Evolutionary conservation across 1,140 invertebrate genomes (phyloP).

Genomic region (Euborellia annulipes): DNA sequence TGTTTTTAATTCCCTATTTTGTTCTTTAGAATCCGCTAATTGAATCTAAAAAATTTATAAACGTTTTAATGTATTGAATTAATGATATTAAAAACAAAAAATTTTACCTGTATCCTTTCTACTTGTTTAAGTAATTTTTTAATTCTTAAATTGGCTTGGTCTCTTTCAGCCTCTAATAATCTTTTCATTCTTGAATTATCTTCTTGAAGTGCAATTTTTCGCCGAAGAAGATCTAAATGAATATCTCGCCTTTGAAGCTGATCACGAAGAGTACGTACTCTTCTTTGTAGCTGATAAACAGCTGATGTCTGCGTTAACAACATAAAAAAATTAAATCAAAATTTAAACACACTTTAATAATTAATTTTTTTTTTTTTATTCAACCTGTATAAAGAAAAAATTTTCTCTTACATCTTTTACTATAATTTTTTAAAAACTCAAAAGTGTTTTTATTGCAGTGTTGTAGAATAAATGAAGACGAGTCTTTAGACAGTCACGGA

Average conservation of each 20-base stretch:
- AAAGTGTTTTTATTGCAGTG: no score
- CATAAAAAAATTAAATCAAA: constrained; percentile 16
- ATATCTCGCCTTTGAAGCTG: constrained; percentile 81
- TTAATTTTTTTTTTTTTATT: no score
- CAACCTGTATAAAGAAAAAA: no score
- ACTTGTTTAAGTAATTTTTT: constrained; percentile 62
- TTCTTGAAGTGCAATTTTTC: constrained; percentile 70
- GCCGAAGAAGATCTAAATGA: constrained; percentile 71
- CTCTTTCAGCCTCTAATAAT: constrained; percentile 45
- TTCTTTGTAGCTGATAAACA: constrained; percentile 66
- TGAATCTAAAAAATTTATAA: no score
- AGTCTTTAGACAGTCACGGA: no score
- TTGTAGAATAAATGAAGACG: no score
- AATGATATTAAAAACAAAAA: no score
- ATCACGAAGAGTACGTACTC: constrained; percentile 64
- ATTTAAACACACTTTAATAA: no score
- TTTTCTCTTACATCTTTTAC: no score
- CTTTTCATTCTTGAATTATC: constrained; percentile 31
- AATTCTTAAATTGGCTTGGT: constrained; percentile 51
- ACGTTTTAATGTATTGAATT: no score
- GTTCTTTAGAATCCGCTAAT: constrained; percentile 49
- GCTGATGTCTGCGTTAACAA: constrained; percentile 61
- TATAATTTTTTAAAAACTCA: no score
- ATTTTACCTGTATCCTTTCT: constrained; percentile 53
- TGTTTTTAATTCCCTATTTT: constrained; percentile 56